These are phyloP conservation scores for Euura lappo DNA, from an alignment of 1,140 invertebrate species.

Conservation along the genomic window DNA sequence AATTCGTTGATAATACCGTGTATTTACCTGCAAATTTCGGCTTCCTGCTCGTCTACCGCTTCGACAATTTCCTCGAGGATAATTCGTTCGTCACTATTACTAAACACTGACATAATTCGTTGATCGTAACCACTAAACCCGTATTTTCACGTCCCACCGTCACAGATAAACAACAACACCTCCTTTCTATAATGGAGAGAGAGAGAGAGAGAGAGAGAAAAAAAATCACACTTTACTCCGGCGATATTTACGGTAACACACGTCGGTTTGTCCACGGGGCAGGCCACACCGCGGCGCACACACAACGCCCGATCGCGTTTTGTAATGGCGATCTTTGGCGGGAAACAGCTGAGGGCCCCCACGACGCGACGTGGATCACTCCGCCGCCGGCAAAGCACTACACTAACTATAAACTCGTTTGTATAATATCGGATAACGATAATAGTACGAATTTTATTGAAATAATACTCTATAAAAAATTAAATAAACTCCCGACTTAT, in stretches of 20 bases:
- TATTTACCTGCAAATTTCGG: slow-evolving; percentile 56
- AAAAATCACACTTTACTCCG: background rate
- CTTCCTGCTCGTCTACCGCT: slow-evolving; percentile 43
- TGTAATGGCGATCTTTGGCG: slow-evolving; percentile 69
- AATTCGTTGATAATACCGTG: too few species aligned
- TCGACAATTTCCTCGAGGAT: slow-evolving; percentile 60
- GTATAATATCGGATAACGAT: too few species aligned
- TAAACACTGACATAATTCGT: slow-evolving; percentile 59
- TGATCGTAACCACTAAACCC: slow-evolving; percentile 14
- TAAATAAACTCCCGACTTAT: background rate
- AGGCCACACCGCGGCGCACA: slow-evolving; percentile 38
- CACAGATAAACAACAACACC: background rate
- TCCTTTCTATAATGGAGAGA: background rate
- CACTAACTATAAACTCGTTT: too few species aligned
- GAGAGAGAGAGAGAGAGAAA: background rate
- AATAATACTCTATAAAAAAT: background rate
- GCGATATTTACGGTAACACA: too few species aligned
- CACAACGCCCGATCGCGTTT: slow-evolving; percentile 43
- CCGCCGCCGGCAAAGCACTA: slow-evolving; percentile 46
- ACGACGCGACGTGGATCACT: slow-evolving; percentile 57
- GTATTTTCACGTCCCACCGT: slow-evolving; percentile 4
- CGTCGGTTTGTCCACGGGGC: slow-evolving; percentile 32
- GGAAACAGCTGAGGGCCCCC: slow-evolving; percentile 70
- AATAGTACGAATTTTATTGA: too few species aligned
- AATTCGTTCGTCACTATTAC: slow-evolving; percentile 50